Base-by-base conservation (phyloP, 2,113 vertebrate species). In the Calidris pygmaea region DNA sequence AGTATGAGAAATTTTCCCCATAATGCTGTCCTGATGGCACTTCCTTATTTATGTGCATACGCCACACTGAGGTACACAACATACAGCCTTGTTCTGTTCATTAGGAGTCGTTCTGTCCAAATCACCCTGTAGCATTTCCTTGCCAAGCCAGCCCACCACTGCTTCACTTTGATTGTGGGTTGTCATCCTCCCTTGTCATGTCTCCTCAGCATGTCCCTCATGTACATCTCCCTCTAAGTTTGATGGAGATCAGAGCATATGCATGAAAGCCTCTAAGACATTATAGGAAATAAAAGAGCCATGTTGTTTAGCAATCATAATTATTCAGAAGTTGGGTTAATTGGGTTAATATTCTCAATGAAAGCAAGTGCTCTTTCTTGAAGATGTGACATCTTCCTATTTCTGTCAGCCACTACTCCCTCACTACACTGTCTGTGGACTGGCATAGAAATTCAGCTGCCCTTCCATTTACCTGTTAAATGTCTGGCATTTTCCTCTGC, bases 381-480 rank as follows among this genome's bases (percentile, higher is more conserved):
- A 96, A 93, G 75, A 70, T 35, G 18, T 82, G 75, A 93, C 71
- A 77, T 76, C 82, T 93, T 80, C 67, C 10, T 77, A 65, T 87
- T 92, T 92, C 86, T 85, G 71, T 83, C 85, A 94, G 47, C 79
- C 43, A 39, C 62, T 53, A 12, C n/a, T 93, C 82, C 50, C 62
- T 92, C 52, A 55, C 56, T 87, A 47, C 20, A 37, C 30, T 95
- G 55, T 94, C 85, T 66, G 2, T 30, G 82, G 87, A 92, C 73
- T 92, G 77, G 66, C 74, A 95, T 41, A 87, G 80, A 87, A 92
- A 96, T 87, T 85, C 80, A 89, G 34, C 87, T 95, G 95, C 92
- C 94, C 92, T 94, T 94, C 91, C 92, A 93, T 91, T 94, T 96
- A 91, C 94, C 95, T 93, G 94, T 95, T 97, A 96, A 95, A 91